Evolutionary conservation across 2,888 invertebrate species (phyloP), one percentile per base, ranked within the genome.

Genomic region (Mythimna lalbum): DNA sequence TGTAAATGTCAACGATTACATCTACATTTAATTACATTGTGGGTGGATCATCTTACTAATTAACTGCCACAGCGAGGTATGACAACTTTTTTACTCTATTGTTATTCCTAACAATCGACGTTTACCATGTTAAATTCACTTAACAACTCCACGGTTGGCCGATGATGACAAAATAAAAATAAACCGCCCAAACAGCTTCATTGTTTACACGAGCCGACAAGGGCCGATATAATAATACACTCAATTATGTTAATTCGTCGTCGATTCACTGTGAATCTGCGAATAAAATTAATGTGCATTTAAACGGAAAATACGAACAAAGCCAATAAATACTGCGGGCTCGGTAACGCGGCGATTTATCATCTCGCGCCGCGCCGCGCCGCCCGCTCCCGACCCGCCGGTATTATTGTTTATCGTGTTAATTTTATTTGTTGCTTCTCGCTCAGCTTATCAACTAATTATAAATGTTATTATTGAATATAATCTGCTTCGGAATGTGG

Each of bases 251-350:
- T 94, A 94, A 95, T 94, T 91, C 91, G 89, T 90, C 90, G 92
- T 88, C 93, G 92, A 94, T 94, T 93, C 94, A 92, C 92, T 90
- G 90, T 88, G 91, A 94, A 93, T 94, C 93, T 92, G 94, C 92
- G 93, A 93, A 94, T 92, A 93, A 93, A 94, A 94, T 94, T 92
- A 94, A 93, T 94, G 94, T 93, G 91, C 92, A 91, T 93, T 94
- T 93, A 94, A 94, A 94, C 90, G 91, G 91, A 92, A 95, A 95
- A 93, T 93, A 91, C 92, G 92, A 91, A 93, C 92, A 91, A 90
- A 91, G 91, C 92, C 94, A 93, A 94, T 94, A 92, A 94, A 94
- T 91, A 90, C 89, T 89, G 87, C 88, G 89, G 88, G 88, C 87
- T 89, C 90, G 90, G 90, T 90, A 91, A 90, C 90, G 84, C 86